Conservation (phyloP, 2,797 vertebrate species). For the Erethizon dorsatum region DNA sequence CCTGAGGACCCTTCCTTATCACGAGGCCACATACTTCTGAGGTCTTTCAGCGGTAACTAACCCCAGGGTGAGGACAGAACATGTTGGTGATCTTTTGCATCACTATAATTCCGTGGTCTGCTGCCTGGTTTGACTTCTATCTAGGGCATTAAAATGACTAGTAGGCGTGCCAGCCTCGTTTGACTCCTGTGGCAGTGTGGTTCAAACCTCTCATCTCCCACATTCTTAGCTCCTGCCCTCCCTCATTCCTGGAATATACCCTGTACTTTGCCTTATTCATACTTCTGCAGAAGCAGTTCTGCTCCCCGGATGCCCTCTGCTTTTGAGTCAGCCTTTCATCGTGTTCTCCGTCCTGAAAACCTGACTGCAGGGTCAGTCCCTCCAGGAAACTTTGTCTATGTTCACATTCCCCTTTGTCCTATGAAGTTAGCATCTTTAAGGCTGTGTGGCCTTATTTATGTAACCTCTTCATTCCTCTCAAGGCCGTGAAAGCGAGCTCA, state of each 20-base stretch:
- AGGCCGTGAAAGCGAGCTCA: neutral
- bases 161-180: neutral
- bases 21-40: neutral
- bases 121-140: fast-evolving
- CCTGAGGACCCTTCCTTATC: neutral
- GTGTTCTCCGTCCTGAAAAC: neutral
- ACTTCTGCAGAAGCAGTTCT: neutral
- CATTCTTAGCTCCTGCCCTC: neutral
- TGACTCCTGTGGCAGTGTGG: neutral
- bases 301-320: neutral
- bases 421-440: neutral
- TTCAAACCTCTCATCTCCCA: neutral
- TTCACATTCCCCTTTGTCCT: neutral
- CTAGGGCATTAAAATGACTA: neutral
- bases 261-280: neutral
- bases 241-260: neutral
- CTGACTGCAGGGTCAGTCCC: neutral
- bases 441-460: neutral
- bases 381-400: neutral
- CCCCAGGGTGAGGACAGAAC: neutral
- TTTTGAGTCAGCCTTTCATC: neutral
- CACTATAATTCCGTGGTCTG: neutral
- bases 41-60: neutral
- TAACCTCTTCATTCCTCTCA: neutral
- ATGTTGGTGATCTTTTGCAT: neutral